Conservation (phyloP, 2,113 vertebrate genomes). For the Harpagus bidentatus region DNA sequence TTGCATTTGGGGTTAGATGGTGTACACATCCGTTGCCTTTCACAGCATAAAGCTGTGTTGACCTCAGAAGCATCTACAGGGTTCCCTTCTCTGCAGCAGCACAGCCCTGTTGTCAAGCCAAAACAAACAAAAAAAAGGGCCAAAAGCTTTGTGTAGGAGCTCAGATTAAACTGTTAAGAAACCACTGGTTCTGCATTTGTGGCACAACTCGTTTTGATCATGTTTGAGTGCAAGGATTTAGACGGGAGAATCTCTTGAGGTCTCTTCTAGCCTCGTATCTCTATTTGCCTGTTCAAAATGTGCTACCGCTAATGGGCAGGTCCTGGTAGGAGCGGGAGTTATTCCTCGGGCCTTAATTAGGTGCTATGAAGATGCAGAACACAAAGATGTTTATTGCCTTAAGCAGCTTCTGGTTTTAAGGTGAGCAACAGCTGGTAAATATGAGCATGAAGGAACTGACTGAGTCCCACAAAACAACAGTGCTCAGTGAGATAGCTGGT, state of each 20-base stretch:
- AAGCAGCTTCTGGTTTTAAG: neutral
- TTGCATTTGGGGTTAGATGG: neutral
- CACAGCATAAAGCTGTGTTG: neutral
- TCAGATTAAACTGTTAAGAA: neutral
- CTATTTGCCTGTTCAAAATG: neutral
- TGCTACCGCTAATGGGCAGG: neutral
- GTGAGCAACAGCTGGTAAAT: neutral
- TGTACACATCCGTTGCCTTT: neutral
- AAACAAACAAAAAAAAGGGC: neutral
- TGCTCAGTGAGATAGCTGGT: neutral
- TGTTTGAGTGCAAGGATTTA: neutral
- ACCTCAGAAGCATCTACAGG: neutral
- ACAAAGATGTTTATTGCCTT: neutral
- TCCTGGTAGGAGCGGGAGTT: neutral
- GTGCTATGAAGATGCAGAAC: neutral
- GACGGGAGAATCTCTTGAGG: neutral
- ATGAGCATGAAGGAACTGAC: neutral
- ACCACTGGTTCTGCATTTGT: neutral
- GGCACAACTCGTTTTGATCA: rapidly evolving
- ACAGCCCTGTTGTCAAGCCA: neutral
- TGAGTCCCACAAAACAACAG: neutral
- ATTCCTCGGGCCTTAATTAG: neutral
- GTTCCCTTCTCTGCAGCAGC: neutral
- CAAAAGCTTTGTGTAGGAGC: neutral
- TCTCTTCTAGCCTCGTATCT: neutral